Evolutionary conservation across 2,888 invertebrate species (phyloP), one percentile per base, ranked within the genome.

Genomic region (Sepiola atlantica): DNA sequence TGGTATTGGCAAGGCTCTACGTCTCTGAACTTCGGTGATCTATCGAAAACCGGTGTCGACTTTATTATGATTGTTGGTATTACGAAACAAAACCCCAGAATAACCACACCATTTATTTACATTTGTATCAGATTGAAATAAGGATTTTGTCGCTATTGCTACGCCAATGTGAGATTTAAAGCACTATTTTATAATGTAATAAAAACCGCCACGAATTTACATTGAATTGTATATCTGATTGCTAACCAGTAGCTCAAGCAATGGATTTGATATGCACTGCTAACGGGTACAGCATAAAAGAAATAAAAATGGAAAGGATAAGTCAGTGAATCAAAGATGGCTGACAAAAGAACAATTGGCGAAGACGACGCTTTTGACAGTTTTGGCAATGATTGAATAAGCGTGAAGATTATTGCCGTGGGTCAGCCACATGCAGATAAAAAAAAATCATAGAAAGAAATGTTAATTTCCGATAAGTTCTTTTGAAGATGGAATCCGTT

Each of bases 381-480:
- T n/a, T 77, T 77, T 77, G 77, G 77, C 77, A 77, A 77, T 3
- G n/a, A 77, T 77, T 77, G 77, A 77, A 77, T 77, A 32, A 77
- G n/a, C 77, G 77, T 32, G 14, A 32, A 77, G n/a, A 77, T n/a
- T 77, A 16, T 77, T 77, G 77, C 77, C n/a, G n/a, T 16, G n/a
- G 77, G 77, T n/a, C 77, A n/a, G n/a, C n/a, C 16, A 14, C n/a
- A 77, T 77, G 77, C 77, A 16, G 16, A 32, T n/a, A 77, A n/a
- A 32, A 77, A 77, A 57, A 16, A 32, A 77, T 45, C 45, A 45
- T 45, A 77, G n/a, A 32, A 77, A n/a, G 77, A 77, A 77, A 77
- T 77, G 77, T 77, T 77, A 77, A 77, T 77, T 77, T 77, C 77
- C 77, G 77, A 77, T 77, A n/a, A 77, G 77, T 77, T 77, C n/a